phyloP scores from a whole-genome alignment of 2,888 invertebrate genomes.

The Callyntrura guangdongensis region DNA sequence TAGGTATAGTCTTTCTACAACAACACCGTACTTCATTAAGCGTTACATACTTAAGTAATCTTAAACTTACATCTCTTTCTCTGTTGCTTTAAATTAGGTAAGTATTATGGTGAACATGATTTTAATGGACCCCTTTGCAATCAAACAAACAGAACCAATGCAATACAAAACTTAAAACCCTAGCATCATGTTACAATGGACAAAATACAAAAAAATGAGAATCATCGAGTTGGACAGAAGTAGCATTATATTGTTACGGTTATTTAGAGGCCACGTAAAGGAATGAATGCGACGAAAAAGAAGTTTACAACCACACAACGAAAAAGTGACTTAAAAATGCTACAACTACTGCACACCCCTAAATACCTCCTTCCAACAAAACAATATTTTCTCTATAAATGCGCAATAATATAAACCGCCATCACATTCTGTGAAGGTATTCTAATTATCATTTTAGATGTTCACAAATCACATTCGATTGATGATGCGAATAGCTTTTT shows the following conservation, averaged over 20 bases:
- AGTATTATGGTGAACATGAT: constrained; percentile 55
- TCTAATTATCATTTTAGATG: background rate
- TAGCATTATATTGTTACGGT: background rate
- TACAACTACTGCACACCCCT: background rate
- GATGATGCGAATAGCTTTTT: background rate
- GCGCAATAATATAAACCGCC: constrained; percentile 12
- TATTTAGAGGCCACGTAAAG: constrained; percentile 12
- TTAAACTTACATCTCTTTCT: constrained; percentile 52
- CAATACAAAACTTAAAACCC: constrained; percentile 1
- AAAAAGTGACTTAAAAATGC: constrained; percentile 37
- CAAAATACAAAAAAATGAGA: constrained; percentile 49
- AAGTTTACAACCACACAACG: background rate
- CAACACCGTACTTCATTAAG: constrained; percentile 39
- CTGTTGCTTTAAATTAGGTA: constrained; percentile 7
- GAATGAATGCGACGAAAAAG: constrained; percentile 33
- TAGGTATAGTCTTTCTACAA: constrained; percentile 64
- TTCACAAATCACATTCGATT: too few species aligned
- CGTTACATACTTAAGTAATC: constrained; percentile 50
- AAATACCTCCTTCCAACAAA: background rate
- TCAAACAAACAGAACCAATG: constrained; percentile 14
- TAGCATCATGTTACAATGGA: constrained; percentile 16
- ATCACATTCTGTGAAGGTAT: constrained; percentile 17
- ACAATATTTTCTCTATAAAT: constrained; percentile 37
- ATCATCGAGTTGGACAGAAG: constrained; percentile 18
- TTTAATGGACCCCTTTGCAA: constrained; percentile 64